A percentile compares a stretch with the other conserved stretches of the same genome.
Evolutionary conservation across 2,888 invertebrate genomes (phyloP).

Genomic region (Dryobota labecula): DNA sequence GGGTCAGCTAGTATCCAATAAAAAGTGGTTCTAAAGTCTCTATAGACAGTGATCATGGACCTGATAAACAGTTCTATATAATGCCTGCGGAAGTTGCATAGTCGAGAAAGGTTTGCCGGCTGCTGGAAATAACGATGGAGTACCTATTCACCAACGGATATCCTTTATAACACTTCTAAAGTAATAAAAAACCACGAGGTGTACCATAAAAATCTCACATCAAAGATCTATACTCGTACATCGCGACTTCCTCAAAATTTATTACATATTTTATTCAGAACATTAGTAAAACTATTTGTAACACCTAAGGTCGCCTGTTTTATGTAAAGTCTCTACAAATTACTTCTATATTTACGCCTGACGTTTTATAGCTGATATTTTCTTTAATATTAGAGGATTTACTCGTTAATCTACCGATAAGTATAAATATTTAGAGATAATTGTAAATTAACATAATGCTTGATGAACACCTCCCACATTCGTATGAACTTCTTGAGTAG

Average conservation of each 20-base stretch:
- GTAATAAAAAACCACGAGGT: constrained; percentile 11
- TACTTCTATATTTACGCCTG: constrained; percentile 41
- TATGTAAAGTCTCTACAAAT: constrained; percentile 56
- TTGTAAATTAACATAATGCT: constrained; percentile 3
- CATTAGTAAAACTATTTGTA: constrained; percentile 58
- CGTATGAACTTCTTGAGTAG: background rate
- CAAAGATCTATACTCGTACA: constrained; percentile 49
- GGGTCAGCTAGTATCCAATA: no score
- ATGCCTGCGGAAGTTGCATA: constrained; percentile 7
- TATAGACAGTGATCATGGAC: background rate
- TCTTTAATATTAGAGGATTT: constrained; percentile 29
- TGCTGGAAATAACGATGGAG: constrained; percentile 6
- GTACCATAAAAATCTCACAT: constrained; percentile 23
- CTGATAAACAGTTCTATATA: background rate
- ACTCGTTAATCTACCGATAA: constrained; percentile 15
- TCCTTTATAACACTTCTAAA: constrained; percentile 36
- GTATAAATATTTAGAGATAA: constrained; percentile 16
- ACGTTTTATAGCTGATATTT: constrained; percentile 39
- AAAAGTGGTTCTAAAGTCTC: background rate
- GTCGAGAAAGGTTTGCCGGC: background rate
- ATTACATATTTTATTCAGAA: constrained; percentile 62
- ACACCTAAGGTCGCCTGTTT: constrained; percentile 54
- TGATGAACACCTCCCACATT: background rate
- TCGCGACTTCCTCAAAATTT: constrained; percentile 59
- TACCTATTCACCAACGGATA: constrained; percentile 30